Base-by-base conservation (phyloP, 1,140 invertebrate species). In the Rhynchophorus ferrugineus region DNA sequence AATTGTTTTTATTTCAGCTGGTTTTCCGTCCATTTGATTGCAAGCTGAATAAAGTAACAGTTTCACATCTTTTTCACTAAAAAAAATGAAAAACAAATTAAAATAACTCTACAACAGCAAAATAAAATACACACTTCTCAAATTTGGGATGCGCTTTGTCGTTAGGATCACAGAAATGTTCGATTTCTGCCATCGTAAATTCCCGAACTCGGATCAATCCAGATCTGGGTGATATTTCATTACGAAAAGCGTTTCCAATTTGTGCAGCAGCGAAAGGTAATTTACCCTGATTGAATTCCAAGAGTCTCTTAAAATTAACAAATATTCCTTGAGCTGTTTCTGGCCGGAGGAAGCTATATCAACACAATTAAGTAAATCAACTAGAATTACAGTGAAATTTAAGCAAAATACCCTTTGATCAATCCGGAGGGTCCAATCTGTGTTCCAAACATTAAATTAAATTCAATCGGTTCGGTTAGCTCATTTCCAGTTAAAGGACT, bases 111-210 rank as follows among this genome's bases (percentile, higher is more conserved):
- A 29, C 5, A 37, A 37, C 1, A 36, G 6, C 42, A 29, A n/a
- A 11, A 13, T 20, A 48, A 39, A 39, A 48, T 21, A 36, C 21
- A 29, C 39, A 52, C 50, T 73, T 73, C 1, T 75, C 75, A 74
- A 99, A 99, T 72, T 98, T 98, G 0, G 86, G 82, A 75, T 98
- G 94, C 53, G 76, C 79, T 65, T 98, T 97, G 53, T 89, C 77
- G 2, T 60, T 70, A 1, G 95, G 91, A 73, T 99, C 94, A 73
- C 95, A 96, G 71, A 99, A 99, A 75, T 99, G 95, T 70, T 99
- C 97, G 60, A 99, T 99, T 77, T 99, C 97, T 39, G 95, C 96
- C 95, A 99, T 98, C 0, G 95, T 98, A 65, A 99, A 99, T 69
- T 99, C 97, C 65, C 89, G 78, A 1, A 99, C 95, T 66, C 96